Percentiles rank a stretch among this genome's conserved stretches.
Evolutionary conservation across 2,888 invertebrate species (phyloP).

Genomic region (Steromphala cineraria): DNA sequence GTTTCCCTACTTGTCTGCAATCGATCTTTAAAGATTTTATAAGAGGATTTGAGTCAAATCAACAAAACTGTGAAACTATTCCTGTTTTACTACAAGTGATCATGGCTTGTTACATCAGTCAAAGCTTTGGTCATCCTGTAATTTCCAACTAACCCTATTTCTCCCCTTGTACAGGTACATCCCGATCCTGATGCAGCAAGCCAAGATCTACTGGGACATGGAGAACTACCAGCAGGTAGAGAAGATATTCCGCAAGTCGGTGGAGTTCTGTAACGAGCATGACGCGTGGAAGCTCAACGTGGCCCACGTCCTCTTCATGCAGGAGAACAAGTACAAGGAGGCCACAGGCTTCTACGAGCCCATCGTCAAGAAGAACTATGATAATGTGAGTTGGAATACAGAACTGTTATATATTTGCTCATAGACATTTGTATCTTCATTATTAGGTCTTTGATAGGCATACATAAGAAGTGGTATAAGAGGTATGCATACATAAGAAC

Average conservation of each 20-base stretch:
- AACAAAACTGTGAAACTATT: too few species aligned
- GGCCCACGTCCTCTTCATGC: slow-evolving; percentile 99
- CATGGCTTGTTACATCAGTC: too few species aligned
- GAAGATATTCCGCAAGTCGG: slow-evolving; percentile 96
- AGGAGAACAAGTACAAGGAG: slow-evolving; percentile 98
- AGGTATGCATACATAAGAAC: too few species aligned
- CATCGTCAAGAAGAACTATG: slow-evolving; percentile 94
- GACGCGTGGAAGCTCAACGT: slow-evolving; percentile 98
- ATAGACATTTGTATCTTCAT: too few species aligned
- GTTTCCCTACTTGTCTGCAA: too few species aligned
- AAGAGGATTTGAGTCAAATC: too few species aligned
- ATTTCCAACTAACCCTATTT: too few species aligned
- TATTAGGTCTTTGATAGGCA: too few species aligned
- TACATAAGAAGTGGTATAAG: too few species aligned
- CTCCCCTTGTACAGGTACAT: slow-evolving; percentile 82
- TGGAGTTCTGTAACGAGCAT: slow-evolving; percentile 98
- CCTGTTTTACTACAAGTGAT: too few species aligned
- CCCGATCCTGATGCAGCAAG: slow-evolving; percentile 99
- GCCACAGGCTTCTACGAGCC: slow-evolving; percentile 98
- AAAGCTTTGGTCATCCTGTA: too few species aligned
- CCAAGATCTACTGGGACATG: slow-evolving; percentile 98
- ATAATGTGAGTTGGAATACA: slow-evolving; percentile 78
- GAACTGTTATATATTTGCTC: background rate
- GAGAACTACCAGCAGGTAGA: slow-evolving; percentile 97
- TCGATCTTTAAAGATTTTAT: too few species aligned